Conservation (phyloP, 2,797 vertebrate genomes). For the Danionella dracula region DNA sequence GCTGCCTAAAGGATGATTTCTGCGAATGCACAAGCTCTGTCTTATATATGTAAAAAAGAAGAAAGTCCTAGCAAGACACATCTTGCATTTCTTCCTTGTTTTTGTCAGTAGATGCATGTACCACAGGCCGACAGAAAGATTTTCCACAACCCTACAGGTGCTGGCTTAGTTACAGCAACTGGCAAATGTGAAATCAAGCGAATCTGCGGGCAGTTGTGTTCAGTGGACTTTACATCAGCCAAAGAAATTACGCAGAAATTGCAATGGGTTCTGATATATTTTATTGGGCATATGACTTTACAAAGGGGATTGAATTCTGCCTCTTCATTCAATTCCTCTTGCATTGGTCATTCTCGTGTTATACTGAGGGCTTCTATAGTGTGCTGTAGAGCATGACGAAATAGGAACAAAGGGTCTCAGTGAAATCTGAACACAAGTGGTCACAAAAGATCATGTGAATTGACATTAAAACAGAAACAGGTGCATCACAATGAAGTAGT, state of each 20-base stretch:
- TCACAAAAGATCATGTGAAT: no score
- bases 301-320: slow-evolving; percentile 11
- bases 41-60: slow-evolving; percentile 43
- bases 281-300: slow-evolving; percentile 20
- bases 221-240: not conserved
- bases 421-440: no score
- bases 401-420: no score
- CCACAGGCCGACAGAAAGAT: slow-evolving; percentile 10
- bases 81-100: slow-evolving; percentile 29
- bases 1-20: slow-evolving; percentile 10
- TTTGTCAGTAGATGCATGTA: slow-evolving; percentile 15
- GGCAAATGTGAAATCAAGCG: slow-evolving; percentile 3
- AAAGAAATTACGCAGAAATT: slow-evolving; percentile 34
- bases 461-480: no score
- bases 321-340: no score
- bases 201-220: not conserved
- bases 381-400: no score
- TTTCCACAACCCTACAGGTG: slow-evolving; percentile 41
- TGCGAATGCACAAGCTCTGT: not conserved
- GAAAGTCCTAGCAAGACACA: slow-evolving; percentile 68
- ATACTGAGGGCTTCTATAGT: no score
- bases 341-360: no score
- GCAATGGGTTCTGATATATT: slow-evolving; percentile 23
- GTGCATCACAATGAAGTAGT: no score
- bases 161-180: slow-evolving; percentile 26